These are phyloP conservation scores for Chaetodon trifasciatus DNA, from an alignment of 2,797 vertebrate genomes.

Conservation along the genomic window DNA sequence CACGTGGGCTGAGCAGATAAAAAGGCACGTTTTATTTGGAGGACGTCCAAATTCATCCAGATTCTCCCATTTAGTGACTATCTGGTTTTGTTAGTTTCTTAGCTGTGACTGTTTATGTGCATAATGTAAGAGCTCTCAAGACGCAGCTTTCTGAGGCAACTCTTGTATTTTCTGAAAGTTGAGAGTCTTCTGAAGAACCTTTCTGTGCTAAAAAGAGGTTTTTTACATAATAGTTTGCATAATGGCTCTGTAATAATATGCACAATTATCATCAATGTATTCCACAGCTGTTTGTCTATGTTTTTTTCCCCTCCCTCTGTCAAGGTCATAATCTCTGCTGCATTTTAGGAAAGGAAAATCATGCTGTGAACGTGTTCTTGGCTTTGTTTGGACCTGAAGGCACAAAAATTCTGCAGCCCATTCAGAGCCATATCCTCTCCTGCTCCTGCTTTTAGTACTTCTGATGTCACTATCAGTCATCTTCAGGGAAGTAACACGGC, in stretches of 20 bases:
- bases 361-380: constrained; percentile 11
- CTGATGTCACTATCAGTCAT: constrained; percentile 66
- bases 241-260: constrained; percentile 49
- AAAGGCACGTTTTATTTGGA: neutral
- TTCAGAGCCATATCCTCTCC: constrained; percentile 30
- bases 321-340: constrained; percentile 46
- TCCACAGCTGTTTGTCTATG: constrained; percentile 51
- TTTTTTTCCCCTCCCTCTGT: neutral
- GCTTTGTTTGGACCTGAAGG: constrained; percentile 60
- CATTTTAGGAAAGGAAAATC: constrained; percentile 29
- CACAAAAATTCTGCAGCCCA: constrained; percentile 32
- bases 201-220: constrained; percentile 10
- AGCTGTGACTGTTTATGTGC: constrained; percentile 33
- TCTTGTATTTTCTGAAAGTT: constrained; percentile 24
- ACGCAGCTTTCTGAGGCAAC: constrained; percentile 14
- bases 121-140: constrained; percentile 40
- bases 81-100: constrained; percentile 27
- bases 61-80: constrained; percentile 19
- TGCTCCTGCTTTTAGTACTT: constrained; percentile 47
- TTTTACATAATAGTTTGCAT: constrained; percentile 55
- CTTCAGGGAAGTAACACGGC: constrained; percentile 42
- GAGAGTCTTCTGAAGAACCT: constrained; percentile 26
- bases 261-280: constrained; percentile 57
- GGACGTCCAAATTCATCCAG: neutral
- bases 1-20: constrained; percentile 28